A percentile compares a stretch with the other conserved stretches of the same genome.
Evolutionary conservation across 2,888 invertebrate genomes (phyloP).

Genomic region (Opisthograptis luteolata): DNA sequence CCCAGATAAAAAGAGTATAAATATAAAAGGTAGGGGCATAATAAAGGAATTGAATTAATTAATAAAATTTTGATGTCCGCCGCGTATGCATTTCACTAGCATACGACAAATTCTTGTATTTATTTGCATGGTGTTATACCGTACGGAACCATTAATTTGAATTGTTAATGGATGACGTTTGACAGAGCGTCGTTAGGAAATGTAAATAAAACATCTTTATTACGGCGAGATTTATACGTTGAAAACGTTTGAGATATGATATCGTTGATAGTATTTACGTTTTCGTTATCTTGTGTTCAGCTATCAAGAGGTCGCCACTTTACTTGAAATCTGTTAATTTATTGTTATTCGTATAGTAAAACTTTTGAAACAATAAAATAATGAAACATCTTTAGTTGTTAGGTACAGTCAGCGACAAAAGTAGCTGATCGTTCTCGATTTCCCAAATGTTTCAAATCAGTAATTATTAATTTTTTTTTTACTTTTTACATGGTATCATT

Average conservation of each 20-base stretch:
- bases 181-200: constrained; percentile 30
- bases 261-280: constrained; percentile 16
- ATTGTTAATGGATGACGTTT: constrained; percentile 30
- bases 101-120: constrained; percentile 70
- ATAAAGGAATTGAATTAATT: constrained; percentile 78
- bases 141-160: constrained; percentile 39
- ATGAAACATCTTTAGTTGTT: background rate
- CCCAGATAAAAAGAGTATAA: constrained; percentile 73
- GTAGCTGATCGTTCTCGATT: no score
- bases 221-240: constrained; percentile 25
- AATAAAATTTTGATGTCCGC: constrained; percentile 71
- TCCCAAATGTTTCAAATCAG: no score
- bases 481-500: no score
- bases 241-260: constrained; percentile 24
- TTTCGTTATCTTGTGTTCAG: constrained; percentile 1
- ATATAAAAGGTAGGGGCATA: constrained; percentile 70
- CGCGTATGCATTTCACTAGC: constrained; percentile 63
- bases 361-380: background rate
- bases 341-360: background rate
- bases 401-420: no score
- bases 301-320: constrained; percentile 5
- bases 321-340: background rate
- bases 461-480: no score
- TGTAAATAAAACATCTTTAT: constrained; percentile 35
- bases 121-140: constrained; percentile 48